Conservation (phyloP, 2,113 vertebrate genomes). For the Thermophis baileyi region DNA sequence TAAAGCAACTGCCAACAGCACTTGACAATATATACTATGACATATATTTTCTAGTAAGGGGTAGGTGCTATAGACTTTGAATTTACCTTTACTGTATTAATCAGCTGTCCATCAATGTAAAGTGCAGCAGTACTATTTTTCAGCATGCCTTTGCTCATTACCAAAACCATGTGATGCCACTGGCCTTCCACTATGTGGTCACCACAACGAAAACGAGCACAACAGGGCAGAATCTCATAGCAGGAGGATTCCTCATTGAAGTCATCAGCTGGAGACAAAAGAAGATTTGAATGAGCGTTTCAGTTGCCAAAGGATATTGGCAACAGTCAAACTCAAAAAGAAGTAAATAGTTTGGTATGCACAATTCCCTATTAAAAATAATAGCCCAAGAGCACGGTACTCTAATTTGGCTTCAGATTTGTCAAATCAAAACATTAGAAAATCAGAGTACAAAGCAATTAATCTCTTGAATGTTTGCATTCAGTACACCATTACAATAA, state of each 20-base stretch:
- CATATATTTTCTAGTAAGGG: background rate
- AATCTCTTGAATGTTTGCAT: background rate
- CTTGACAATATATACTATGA: background rate
- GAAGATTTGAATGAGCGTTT: background rate
- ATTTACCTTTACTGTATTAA: conserved; percentile 91
- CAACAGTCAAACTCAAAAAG: background rate
- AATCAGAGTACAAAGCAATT: background rate
- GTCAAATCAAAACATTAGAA: background rate
- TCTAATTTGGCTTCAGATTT: background rate
- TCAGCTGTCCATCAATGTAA: conserved; percentile 91
- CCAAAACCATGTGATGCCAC: conserved; percentile 96
- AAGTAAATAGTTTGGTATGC: background rate
- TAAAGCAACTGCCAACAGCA: background rate
- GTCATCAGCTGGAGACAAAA: conserved; percentile 81
- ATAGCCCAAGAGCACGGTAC: background rate
- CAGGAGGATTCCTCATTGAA: conserved; percentile 94
- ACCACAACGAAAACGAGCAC: conserved; percentile 91
- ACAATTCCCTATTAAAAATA: background rate
- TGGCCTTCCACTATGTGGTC: conserved; percentile 94
- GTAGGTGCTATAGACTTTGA: background rate
- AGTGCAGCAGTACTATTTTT: conserved; percentile 96
- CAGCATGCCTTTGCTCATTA: conserved; percentile 99
- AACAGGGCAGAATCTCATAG: conserved; percentile 97
- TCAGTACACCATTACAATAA: background rate
- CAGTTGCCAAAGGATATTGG: background rate